phyloP scores from a whole-genome alignment of 2,888 invertebrate genomes.

The Scaeva pyrastri region DNA sequence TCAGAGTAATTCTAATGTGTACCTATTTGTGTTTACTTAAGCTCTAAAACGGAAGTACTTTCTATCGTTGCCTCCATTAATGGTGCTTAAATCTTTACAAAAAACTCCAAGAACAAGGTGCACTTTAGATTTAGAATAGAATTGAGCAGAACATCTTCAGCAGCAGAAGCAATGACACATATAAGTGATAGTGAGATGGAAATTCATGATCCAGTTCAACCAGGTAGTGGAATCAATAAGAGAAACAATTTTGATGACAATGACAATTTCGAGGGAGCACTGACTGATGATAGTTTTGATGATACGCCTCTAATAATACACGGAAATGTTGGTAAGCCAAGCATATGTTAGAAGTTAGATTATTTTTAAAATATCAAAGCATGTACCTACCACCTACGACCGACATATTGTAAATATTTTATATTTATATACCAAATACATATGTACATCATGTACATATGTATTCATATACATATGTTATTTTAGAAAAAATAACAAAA shows the following conservation, averaged over 20 bases:
- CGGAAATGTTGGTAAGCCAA: slow-evolving; percentile 73
- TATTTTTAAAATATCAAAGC: too few species aligned
- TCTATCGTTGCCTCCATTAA: slow-evolving; percentile 18
- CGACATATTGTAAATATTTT: too few species aligned
- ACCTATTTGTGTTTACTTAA: not conserved
- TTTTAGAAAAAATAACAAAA: too few species aligned
- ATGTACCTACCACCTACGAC: too few species aligned
- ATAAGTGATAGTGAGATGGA: slow-evolving; percentile 65
- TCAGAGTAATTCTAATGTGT: not conserved
- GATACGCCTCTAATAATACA: slow-evolving; percentile 77
- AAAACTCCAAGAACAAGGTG: not conserved
- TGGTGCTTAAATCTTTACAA: slow-evolving; percentile 40
- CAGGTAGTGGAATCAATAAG: slow-evolving; percentile 10
- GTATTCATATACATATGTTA: too few species aligned
- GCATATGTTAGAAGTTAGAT: slow-evolving; percentile 33
- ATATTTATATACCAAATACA: too few species aligned
- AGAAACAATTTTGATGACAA: slow-evolving; percentile 36
- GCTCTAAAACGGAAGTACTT: slow-evolving; percentile 17
- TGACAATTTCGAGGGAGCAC: slow-evolving; percentile 45
- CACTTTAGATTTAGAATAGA: not conserved
- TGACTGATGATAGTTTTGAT: slow-evolving; percentile 62
- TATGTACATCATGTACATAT: too few species aligned
- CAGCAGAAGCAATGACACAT: slow-evolving; percentile 23
- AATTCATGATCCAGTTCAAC: slow-evolving; percentile 43
- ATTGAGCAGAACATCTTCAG: slow-evolving; percentile 26